Conservation (phyloP, 2,113 vertebrate genomes). For the Pteropus alecto region DNA sequence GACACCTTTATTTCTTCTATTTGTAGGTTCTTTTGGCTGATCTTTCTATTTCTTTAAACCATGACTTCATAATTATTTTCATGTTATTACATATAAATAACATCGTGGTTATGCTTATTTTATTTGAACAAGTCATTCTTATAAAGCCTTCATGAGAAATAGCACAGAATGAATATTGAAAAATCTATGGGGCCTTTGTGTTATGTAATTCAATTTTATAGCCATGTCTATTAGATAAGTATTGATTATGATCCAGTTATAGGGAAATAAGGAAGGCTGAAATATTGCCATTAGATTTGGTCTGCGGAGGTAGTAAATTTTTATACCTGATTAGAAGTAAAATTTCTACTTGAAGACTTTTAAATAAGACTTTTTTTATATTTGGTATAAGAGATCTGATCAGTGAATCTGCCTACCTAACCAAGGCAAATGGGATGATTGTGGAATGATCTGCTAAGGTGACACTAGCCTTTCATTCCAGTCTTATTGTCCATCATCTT, state of each 20-base stretch:
- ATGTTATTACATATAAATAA: neutral
- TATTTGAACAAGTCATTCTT: neutral
- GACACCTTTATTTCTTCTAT: neutral
- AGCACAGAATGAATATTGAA: neutral
- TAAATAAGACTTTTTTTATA: neutral
- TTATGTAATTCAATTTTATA: neutral
- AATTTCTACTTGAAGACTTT: neutral
- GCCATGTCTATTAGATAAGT: neutral
- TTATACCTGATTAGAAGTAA: neutral
- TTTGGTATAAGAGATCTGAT: neutral
- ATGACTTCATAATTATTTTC: neutral
- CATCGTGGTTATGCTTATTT: neutral
- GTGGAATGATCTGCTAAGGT: neutral
- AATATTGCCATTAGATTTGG: neutral
- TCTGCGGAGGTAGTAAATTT: neutral
- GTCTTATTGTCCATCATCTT: neutral
- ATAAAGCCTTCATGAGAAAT: neutral
- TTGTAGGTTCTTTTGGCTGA: neutral
- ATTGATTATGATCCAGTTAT: neutral
- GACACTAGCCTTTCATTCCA: neutral
- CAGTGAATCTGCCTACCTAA: neutral
- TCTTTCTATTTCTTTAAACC: neutral
- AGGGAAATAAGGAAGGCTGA: neutral
- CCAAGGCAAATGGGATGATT: neutral
- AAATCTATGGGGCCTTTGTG: neutral